Evolutionary conservation across 2,113 vertebrate genomes (phyloP).

Genomic region (Indicator maculatus): DNA sequence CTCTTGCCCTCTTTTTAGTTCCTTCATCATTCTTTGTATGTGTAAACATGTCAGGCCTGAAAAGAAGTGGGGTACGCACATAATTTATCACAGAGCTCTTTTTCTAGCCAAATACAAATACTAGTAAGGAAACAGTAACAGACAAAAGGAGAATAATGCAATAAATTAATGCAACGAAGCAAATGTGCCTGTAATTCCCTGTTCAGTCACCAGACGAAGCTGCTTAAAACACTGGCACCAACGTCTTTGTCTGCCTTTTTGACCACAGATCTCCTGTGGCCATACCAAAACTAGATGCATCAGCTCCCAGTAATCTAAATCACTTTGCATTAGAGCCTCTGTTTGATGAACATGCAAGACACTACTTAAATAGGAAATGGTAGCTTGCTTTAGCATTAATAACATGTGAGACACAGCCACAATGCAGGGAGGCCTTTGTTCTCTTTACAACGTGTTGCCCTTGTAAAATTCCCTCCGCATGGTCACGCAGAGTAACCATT

Average conservation of each 20-base stretch:
- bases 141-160: constrained; percentile 9
- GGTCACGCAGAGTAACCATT: neutral
- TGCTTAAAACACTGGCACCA: neutral
- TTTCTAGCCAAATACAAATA: constrained; percentile 5
- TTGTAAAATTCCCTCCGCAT: neutral
- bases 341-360: neutral
- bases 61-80: neutral
- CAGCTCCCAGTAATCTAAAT: neutral
- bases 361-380: constrained; percentile 57
- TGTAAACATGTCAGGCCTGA: constrained; percentile 49
- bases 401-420: neutral
- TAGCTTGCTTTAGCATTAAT: neutral
- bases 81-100: neutral
- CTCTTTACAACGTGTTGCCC: neutral
- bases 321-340: neutral
- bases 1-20: constrained; percentile 43
- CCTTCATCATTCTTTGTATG: constrained; percentile 44
- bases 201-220: constrained; percentile 28
- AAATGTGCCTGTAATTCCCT: constrained; percentile 7
- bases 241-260: neutral
- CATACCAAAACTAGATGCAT: neutral
- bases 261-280: neutral
- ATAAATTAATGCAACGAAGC: constrained; percentile 1
- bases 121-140: neutral
- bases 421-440: neutral